phyloP scores from a whole-genome alignment of 2,888 invertebrate species.

The Prostheceraeus crozeri region DNA sequence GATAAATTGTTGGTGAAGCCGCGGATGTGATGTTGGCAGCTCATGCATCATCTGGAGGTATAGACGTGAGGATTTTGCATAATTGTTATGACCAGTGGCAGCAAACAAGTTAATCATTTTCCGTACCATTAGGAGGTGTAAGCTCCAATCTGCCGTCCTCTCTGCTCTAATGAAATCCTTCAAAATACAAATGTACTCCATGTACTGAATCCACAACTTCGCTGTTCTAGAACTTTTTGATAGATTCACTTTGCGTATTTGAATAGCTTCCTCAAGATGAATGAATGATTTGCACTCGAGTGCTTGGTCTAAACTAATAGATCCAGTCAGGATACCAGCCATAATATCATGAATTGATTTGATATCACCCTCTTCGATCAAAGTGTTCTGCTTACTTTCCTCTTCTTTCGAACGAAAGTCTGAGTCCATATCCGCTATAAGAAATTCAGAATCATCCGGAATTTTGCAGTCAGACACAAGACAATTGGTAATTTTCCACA shows the following conservation, averaged over 20 bases:
- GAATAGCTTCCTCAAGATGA: slow-evolving; percentile 19
- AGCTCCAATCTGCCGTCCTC: slow-evolving; percentile 35
- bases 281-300: slow-evolving; percentile 1
- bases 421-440: not conserved
- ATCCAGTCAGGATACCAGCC: not conserved
- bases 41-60: slow-evolving; percentile 43
- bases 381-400: not conserved
- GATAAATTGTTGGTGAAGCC: slow-evolving; percentile 41
- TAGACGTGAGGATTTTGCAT: slow-evolving; percentile 43
- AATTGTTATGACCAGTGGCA: slow-evolving; percentile 44
- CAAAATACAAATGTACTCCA: slow-evolving; percentile 21
- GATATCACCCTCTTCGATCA: slow-evolving; percentile 7
- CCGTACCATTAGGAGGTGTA: slow-evolving; percentile 36
- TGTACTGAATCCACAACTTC: slow-evolving; percentile 13
- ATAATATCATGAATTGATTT: slow-evolving; percentile 2
- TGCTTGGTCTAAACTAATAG: slow-evolving; percentile 1
- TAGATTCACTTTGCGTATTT: slow-evolving; percentile 2
- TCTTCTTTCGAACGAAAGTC: not conserved
- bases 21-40: slow-evolving; percentile 40
- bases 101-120: slow-evolving; percentile 41
- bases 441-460: not conserved
- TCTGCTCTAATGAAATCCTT: slow-evolving; percentile 15
- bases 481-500: not conserved
- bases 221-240: slow-evolving; percentile 10
- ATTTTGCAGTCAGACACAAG: slow-evolving; percentile 9